Evolutionary conservation across 2,797 vertebrate species (phyloP).

Genomic region (Eutrigla gurnardus): DNA sequence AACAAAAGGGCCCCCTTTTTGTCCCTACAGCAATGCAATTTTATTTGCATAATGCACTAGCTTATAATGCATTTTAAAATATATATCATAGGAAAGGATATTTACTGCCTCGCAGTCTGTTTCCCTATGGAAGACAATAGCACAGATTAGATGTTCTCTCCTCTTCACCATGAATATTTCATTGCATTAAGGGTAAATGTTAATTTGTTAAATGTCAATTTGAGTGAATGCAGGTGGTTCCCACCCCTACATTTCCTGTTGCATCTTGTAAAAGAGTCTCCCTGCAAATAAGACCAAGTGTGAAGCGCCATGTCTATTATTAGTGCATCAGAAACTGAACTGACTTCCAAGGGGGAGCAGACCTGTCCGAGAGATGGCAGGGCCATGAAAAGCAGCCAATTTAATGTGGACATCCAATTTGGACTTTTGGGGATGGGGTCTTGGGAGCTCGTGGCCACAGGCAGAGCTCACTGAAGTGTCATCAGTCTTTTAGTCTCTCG

Average conservation of each 20-base stretch:
- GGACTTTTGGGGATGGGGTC: slow-evolving; percentile 33
- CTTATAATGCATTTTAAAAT: slow-evolving; percentile 11
- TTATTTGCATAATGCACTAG: background rate
- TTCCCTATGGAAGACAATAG: slow-evolving; percentile 6
- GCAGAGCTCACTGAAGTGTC: slow-evolving; percentile 30
- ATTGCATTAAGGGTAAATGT: slow-evolving; percentile 37
- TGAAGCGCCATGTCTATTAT: slow-evolving; percentile 53
- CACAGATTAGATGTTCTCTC: slow-evolving; percentile 20
- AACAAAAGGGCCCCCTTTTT: slow-evolving; percentile 14
- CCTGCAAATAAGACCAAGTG: slow-evolving; percentile 10
- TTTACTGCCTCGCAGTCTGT: slow-evolving; percentile 19
- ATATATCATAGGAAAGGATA: slow-evolving; percentile 21
- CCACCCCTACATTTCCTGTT: slow-evolving; percentile 44
- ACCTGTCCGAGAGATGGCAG: slow-evolving; percentile 37
- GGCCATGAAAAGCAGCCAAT: slow-evolving; percentile 45
- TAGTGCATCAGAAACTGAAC: slow-evolving; percentile 52
- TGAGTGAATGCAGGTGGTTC: slow-evolving; percentile 54
- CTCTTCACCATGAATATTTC: slow-evolving; percentile 19
- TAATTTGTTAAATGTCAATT: slow-evolving; percentile 50
- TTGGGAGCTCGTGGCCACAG: slow-evolving; percentile 6
- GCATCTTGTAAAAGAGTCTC: slow-evolving; percentile 14
- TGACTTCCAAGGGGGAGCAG: slow-evolving; percentile 28
- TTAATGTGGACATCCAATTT: slow-evolving; percentile 41
- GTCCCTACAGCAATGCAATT: background rate
- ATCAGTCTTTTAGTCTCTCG: slow-evolving; percentile 19